Evolutionary conservation across 1,140 invertebrate genomes (phyloP).

Genomic region (Drosophila carrolli): DNA sequence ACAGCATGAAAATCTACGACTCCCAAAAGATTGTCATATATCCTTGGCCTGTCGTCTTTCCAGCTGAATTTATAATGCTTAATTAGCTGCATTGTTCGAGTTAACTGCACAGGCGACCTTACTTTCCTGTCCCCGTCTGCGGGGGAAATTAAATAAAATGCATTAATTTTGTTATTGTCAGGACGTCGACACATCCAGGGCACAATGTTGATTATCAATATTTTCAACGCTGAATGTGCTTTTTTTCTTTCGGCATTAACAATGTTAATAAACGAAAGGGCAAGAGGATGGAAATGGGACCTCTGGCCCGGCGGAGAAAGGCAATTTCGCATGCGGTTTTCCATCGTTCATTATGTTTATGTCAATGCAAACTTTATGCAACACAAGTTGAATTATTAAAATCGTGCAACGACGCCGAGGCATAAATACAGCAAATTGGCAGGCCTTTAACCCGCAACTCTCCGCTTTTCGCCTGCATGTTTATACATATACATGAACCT

Average conservation of each 20-base stretch:
- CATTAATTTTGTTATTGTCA: constrained; percentile 68
- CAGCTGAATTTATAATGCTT: constrained; percentile 72
- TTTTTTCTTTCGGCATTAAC: constrained; percentile 47
- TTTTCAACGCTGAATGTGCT: constrained; percentile 37
- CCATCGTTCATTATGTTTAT: constrained; percentile 50
- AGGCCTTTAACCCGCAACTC: constrained; percentile 46
- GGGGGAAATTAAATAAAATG: constrained; percentile 59
- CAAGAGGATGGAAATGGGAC: neutral
- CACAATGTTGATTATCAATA: constrained; percentile 67
- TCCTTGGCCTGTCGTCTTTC: constrained; percentile 25
- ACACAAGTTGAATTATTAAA: constrained; percentile 73
- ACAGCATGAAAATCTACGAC: constrained; percentile 27
- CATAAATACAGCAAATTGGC: constrained; percentile 74
- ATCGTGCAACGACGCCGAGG: constrained; percentile 40
- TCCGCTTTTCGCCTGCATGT: neutral
- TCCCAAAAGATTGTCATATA: constrained; percentile 24
- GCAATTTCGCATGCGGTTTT: constrained; percentile 51
- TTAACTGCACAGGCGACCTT: constrained; percentile 64
- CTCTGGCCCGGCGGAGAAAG: constrained; percentile 18
- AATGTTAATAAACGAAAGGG: constrained; percentile 43
- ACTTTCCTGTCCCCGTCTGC: constrained; percentile 10
- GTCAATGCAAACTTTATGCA: constrained; percentile 60
- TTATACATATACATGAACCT: constrained; percentile 28
- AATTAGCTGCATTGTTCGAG: constrained; percentile 76
- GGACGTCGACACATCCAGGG: constrained; percentile 32